Evolutionary conservation across 2,797 vertebrate genomes (phyloP).

Genomic region (Buphagus erythrorhynchus): DNA sequence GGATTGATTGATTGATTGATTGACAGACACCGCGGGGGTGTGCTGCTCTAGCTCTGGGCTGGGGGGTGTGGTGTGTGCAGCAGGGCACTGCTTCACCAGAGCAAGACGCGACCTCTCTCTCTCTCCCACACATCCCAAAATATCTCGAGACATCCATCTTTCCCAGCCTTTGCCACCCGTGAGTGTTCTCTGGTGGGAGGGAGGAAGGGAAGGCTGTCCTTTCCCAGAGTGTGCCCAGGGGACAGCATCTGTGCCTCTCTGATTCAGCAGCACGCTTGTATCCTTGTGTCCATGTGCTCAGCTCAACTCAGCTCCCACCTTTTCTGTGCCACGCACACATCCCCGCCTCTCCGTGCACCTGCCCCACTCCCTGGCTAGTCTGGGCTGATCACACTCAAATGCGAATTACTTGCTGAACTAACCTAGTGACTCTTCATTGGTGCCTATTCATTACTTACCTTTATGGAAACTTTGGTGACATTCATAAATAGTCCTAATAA

Average conservation of each 20-base stretch:
- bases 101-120: fast-evolving
- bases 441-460: background rate
- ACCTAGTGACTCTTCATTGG: background rate
- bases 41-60: background rate
- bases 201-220: background rate
- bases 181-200: background rate
- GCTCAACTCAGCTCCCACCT: background rate
- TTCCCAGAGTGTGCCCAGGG: background rate
- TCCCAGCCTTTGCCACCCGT: background rate
- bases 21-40: background rate
- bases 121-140: fast-evolving
- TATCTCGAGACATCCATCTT: background rate
- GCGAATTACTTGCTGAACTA: background rate
- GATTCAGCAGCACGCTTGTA: background rate
- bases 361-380: fast-evolving
- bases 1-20: background rate
- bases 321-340: background rate
- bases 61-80: background rate
- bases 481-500: background rate
- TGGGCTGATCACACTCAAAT: background rate
- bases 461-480: background rate
- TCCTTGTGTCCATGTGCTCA: background rate
- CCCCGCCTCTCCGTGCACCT: background rate
- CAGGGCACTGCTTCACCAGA: fast-evolving
- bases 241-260: background rate